A percentile compares a stretch with the other conserved stretches of the same genome.
These are phyloP conservation scores for Digitonthophagus gazella DNA, from an alignment of 2,888 invertebrate genomes.

Conservation along the genomic window DNA sequence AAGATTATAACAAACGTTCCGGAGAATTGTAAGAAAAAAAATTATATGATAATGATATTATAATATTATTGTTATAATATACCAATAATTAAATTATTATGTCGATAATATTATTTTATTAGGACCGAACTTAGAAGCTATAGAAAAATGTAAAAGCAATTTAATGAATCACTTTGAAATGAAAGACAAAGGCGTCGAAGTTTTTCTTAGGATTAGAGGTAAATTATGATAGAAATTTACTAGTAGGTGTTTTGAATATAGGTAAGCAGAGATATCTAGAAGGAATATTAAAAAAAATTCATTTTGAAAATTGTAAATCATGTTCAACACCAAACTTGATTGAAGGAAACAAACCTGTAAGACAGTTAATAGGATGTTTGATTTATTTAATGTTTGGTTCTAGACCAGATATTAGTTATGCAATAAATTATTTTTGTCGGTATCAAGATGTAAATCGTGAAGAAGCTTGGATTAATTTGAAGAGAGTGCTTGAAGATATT, in stretches of 20 bases:
- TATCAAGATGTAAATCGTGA: no score
- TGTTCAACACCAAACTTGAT: background rate
- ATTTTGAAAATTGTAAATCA: slow-evolving; percentile 23
- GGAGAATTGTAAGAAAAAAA: slow-evolving; percentile 60
- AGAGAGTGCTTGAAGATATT: no score
- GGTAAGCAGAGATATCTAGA: slow-evolving; percentile 20
- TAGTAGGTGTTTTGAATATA: slow-evolving; percentile 22
- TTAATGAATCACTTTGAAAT: slow-evolving; percentile 26
- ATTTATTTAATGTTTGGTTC: background rate
- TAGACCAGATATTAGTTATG: slow-evolving; percentile 1
- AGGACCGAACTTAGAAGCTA: slow-evolving; percentile 17
- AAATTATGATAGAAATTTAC: slow-evolving; percentile 27
- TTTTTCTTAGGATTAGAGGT: slow-evolving; percentile 31
- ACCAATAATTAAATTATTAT: no score
- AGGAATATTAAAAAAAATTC: slow-evolving; percentile 23
- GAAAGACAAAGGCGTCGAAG: slow-evolving; percentile 28
- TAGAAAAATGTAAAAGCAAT: slow-evolving; percentile 18
- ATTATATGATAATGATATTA: slow-evolving; percentile 52
- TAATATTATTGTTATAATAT: no score
- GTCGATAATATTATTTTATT: slow-evolving; percentile 21
- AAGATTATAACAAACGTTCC: slow-evolving; percentile 58
- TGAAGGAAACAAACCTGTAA: background rate
- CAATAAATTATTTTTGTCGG: background rate
- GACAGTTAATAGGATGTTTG: background rate
- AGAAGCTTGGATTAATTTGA: no score